These are phyloP conservation scores for Nothoprocta perdicaria DNA, from an alignment of 2,113 vertebrate species.

Conservation along the genomic window DNA sequence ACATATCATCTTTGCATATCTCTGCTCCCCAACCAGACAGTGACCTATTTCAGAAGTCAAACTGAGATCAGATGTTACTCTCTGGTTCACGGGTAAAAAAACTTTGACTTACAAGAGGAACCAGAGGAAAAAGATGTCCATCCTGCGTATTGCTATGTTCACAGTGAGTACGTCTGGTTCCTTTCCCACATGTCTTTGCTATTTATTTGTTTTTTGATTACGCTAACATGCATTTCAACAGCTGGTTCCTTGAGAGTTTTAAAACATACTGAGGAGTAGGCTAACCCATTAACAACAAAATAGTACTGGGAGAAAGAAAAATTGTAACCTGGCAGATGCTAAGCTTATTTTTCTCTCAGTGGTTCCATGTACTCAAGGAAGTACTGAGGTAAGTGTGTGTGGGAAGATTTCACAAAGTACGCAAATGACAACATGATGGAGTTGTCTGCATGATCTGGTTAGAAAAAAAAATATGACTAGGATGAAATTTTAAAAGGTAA, in stretches of 20 bases:
- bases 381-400: background rate
- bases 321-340: background rate
- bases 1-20: background rate
- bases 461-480: background rate
- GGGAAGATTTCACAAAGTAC: background rate
- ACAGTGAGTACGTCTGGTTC: conserved; percentile 19
- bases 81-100: conserved; percentile 46
- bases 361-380: background rate
- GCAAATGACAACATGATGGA: background rate
- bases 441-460: background rate
- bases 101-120: conserved; percentile 28
- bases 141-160: conserved; percentile 45
- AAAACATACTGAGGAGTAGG: background rate
- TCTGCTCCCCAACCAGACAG: conserved; percentile 5
- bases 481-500: background rate
- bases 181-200: conserved; percentile 63
- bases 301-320: background rate
- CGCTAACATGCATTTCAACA: conserved; percentile 35
- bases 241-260: conserved; percentile 55
- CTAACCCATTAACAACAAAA: background rate
- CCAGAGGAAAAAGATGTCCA: conserved; percentile 23
- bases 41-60: conserved; percentile 66
- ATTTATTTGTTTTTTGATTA: conserved; percentile 53
- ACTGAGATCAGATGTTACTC: conserved; percentile 62
- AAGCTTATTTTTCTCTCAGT: background rate